A percentile compares a stretch with the other conserved stretches of the same genome.
phyloP scores from a whole-genome alignment of 1,140 invertebrate species.

The Calosoma granatense region DNA sequence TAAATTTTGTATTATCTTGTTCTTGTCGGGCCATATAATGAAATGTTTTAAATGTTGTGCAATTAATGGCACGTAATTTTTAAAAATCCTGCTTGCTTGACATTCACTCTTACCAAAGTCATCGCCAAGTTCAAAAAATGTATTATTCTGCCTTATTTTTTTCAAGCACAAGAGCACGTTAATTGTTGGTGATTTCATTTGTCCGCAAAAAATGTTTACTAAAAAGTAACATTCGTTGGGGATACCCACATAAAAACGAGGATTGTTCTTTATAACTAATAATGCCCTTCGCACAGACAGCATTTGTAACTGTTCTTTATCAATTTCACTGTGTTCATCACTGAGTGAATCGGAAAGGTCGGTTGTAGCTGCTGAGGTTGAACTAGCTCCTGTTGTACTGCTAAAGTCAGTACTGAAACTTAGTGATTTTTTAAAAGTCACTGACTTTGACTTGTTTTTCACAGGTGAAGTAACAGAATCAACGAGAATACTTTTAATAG shows the following conservation, averaged over 20 bases:
- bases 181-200: background rate
- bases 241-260: background rate
- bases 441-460: too few relatives aligned
- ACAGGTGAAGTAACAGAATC: too few relatives aligned
- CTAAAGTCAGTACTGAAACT: too few relatives aligned
- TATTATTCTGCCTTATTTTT: background rate
- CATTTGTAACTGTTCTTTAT: too few relatives aligned
- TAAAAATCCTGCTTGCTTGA: background rate
- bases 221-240: background rate
- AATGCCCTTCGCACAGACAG: too few relatives aligned
- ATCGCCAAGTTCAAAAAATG: background rate
- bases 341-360: too few relatives aligned
- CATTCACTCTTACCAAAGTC: background rate
- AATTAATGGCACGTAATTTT: background rate
- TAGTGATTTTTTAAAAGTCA: too few relatives aligned
- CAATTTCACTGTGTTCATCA: too few relatives aligned
- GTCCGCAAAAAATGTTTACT: background rate
- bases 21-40: background rate
- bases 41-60: background rate
- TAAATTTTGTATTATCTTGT: constrained; percentile 12
- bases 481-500: too few relatives aligned
- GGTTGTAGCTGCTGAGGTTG: too few relatives aligned
- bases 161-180: background rate
- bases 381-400: too few relatives aligned
- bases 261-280: background rate